Evolutionary conservation across 92 coral and sea anemone genomes (phyloP), one percentile per base, ranked within the genome.

Genomic region (Epizoanthus scotinus): DNA sequence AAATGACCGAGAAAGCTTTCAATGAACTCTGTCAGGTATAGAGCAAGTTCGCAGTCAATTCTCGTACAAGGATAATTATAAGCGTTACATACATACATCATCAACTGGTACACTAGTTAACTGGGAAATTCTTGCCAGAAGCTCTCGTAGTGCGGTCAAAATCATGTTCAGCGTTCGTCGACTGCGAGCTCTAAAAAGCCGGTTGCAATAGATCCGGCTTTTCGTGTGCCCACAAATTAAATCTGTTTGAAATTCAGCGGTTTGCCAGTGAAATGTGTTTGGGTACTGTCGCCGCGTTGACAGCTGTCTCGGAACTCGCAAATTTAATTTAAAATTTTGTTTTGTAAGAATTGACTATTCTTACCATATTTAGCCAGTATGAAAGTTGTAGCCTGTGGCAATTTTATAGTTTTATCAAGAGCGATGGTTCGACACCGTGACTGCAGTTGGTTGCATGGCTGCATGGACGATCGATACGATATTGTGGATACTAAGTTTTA

Each of bases 11-110:
- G 18, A 15, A 55, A 7, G 2, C 42, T 10, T 38, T 8, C 19
- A 5, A 56, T 9, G 3, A 0, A 3, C 5, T 19, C 81, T 9
- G 34, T 58, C 14, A 75, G 6, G 36, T 75, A 44, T 8, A 44
- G 27, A 18, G 20, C 63, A 47, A 55, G 65, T 59, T 40, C 40
- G 2, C 22, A 27, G 36, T 24, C 12, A 34, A n/a, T 34, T 58
- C 20, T 75, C 18, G 3, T 44, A 58, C 13, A 60, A 59, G 6
- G 38, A 2, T 27, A n/a, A 29, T 27, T 3, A 3, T 12, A 25
- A 9, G 34, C 12, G 15, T 18, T 34, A 75, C n/a, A n/a, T 75
- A 75, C 81, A 58, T 75, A 75, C 81, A 58, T 75, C 81, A 9
- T 75, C 81, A 10, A 75, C 6, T 3, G 81, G 57, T n/a, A 75